A percentile compares a stretch with the other conserved stretches of the same genome.
Conservation (phyloP, 1,140 invertebrate genomes). For the Acyrthosiphon pisum region DNA sequence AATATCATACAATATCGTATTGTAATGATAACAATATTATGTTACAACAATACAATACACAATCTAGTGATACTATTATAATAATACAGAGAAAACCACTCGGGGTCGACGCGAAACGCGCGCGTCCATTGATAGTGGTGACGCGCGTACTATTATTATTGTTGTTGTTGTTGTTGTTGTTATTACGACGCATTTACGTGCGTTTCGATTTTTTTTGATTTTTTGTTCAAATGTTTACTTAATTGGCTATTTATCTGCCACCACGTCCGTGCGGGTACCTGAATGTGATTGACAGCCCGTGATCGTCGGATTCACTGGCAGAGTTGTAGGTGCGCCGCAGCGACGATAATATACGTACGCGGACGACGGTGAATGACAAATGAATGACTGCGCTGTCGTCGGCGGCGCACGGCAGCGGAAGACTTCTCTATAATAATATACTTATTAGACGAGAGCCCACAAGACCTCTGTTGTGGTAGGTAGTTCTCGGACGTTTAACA, state of each 20-base stretch:
- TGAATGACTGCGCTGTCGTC: background rate
- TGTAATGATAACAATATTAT: too few species aligned
- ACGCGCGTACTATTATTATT: background rate
- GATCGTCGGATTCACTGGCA: background rate
- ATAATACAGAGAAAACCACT: background rate
- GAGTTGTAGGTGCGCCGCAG: background rate
- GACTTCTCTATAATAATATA: background rate
- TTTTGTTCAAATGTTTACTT: background rate
- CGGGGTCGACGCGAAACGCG: background rate
- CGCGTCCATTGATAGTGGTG: background rate
- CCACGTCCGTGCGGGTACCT: background rate
- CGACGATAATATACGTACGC: background rate
- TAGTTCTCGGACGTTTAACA: background rate
- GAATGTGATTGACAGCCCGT: background rate
- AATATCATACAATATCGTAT: too few species aligned
- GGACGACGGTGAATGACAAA: constrained; percentile 21
- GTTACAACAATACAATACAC: too few species aligned
- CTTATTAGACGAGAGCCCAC: background rate
- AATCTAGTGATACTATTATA: too few species aligned
- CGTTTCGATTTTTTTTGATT: background rate
- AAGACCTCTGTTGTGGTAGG: background rate
- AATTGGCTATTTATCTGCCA: background rate
- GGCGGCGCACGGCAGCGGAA: background rate
- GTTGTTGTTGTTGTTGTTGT: background rate
- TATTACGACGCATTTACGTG: background rate